Evolutionary conservation across 2,113 vertebrate genomes (phyloP).

Genomic region (Petroica traversi): DNA sequence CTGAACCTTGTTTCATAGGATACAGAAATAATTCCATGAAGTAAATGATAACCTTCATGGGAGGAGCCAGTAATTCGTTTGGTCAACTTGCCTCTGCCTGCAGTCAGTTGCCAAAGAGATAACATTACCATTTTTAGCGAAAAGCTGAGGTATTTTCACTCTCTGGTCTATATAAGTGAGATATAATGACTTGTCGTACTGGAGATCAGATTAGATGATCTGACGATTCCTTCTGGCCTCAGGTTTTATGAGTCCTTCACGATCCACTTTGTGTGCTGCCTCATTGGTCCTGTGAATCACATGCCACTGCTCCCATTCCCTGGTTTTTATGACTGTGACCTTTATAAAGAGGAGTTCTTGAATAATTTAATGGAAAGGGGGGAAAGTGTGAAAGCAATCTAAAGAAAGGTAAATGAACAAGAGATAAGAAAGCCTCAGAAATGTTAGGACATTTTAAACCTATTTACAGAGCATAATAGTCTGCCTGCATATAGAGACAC

Average conservation of each 20-base stretch:
- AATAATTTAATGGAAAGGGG: constrained; percentile 46
- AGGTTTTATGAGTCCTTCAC: neutral
- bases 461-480: constrained; percentile 40
- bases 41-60: neutral
- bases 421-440: constrained; percentile 32
- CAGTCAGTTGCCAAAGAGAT: neutral
- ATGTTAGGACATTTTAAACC: constrained; percentile 43
- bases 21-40: neutral
- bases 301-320: neutral
- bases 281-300: constrained; percentile 24
- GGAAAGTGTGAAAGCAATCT: constrained; percentile 44
- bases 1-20: neutral
- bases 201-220: neutral
- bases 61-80: neutral
- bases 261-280: neutral
- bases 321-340: constrained; percentile 27
- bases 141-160: neutral
- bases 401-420: constrained; percentile 20
- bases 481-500: neutral
- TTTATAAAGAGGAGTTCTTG: constrained; percentile 41
- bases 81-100: neutral
- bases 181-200: neutral
- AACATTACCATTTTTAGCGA: neutral
- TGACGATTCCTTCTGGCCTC: neutral
- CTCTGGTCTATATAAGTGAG: neutral